These are phyloP conservation scores for Nerophis lumbriciformis DNA, from an alignment of 2,113 vertebrate genomes.

Conservation along the genomic window DNA sequence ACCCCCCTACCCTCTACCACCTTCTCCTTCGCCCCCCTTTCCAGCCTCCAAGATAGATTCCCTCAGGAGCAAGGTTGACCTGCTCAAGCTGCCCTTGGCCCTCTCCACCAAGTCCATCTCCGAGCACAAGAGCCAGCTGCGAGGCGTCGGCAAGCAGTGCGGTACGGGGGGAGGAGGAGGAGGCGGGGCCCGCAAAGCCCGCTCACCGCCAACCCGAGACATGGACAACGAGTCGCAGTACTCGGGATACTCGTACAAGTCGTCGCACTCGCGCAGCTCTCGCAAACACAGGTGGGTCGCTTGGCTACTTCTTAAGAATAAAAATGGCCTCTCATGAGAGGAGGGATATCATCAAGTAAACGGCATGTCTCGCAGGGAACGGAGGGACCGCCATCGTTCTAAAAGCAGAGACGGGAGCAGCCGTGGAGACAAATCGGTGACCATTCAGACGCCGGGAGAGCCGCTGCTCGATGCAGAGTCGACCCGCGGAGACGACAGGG, in stretches of 20 bases:
- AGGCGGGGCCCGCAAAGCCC: conserved; percentile 72
- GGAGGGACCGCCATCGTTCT: conserved; percentile 84
- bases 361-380: conserved; percentile 67
- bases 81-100: conserved; percentile 87
- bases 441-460: conserved; percentile 92
- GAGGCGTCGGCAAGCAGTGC: conserved; percentile 65
- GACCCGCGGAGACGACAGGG: conserved; percentile 87
- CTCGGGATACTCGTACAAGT: conserved; percentile 91
- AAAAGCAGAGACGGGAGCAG: conserved; percentile 85
- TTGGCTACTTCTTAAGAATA: neutral
- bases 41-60: conserved; percentile 95
- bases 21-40: conserved; percentile 43
- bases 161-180: conserved; percentile 67
- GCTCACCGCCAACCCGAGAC: conserved; percentile 68
- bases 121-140: conserved; percentile 73
- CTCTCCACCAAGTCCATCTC: conserved; percentile 77
- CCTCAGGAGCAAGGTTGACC: conserved; percentile 93
- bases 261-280: conserved; percentile 86
- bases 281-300: conserved; percentile 82
- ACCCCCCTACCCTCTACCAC: conserved; percentile 27
- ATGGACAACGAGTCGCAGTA: conserved; percentile 96
- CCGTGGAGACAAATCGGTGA: conserved; percentile 90
- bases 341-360: neutral
- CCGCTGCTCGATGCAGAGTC: conserved; percentile 90
- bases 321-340: too few species aligned